Evolutionary conservation across 2,113 vertebrate species (phyloP).

Genomic region (Prochilodus magdalenae): DNA sequence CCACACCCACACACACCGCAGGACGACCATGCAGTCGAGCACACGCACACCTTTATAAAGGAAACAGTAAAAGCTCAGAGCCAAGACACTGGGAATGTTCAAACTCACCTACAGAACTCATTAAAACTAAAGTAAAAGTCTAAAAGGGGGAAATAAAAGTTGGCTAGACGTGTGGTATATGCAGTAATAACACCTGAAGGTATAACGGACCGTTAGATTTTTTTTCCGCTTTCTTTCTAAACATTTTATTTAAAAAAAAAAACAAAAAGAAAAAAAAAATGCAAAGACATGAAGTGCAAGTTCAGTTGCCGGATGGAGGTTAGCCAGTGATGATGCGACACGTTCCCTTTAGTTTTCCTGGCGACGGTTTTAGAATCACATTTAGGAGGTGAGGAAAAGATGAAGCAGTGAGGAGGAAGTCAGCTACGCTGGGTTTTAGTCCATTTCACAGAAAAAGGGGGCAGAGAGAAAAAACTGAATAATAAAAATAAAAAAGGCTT

Average conservation of each 20-base stretch:
- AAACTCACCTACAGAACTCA: slow-evolving; percentile 51
- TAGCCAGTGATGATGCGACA: slow-evolving; percentile 57
- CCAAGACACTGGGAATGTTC: slow-evolving; percentile 70
- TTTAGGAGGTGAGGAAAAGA: slow-evolving; percentile 6
- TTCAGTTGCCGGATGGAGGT: slow-evolving; percentile 60
- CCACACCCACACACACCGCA: slow-evolving; percentile 45
- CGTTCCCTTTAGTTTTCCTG: slow-evolving; percentile 44
- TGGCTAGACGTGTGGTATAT: slow-evolving; percentile 53
- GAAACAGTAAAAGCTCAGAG: slow-evolving; percentile 49
- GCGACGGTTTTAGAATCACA: slow-evolving; percentile 26
- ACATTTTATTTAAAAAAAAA: slow-evolving; percentile 58
- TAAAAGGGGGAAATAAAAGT: slow-evolving; percentile 47
- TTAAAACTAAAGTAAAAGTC: slow-evolving; percentile 52
- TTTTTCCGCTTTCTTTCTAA: neutral
- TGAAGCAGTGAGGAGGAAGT: slow-evolving; percentile 10
- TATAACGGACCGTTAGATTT: slow-evolving; percentile 43
- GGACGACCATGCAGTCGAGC: slow-evolving; percentile 6
- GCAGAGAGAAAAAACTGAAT: neutral
- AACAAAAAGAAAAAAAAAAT: neutral
- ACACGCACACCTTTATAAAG: slow-evolving; percentile 30
- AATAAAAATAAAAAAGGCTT: slow-evolving; percentile 7
- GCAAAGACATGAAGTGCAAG: slow-evolving; percentile 55
- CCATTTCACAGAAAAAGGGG: slow-evolving; percentile 28
- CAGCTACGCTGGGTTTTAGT: slow-evolving; percentile 44
- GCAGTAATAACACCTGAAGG: slow-evolving; percentile 67